phyloP scores from a whole-genome alignment of 2,888 invertebrate species.

The Ophion obscuratus region DNA sequence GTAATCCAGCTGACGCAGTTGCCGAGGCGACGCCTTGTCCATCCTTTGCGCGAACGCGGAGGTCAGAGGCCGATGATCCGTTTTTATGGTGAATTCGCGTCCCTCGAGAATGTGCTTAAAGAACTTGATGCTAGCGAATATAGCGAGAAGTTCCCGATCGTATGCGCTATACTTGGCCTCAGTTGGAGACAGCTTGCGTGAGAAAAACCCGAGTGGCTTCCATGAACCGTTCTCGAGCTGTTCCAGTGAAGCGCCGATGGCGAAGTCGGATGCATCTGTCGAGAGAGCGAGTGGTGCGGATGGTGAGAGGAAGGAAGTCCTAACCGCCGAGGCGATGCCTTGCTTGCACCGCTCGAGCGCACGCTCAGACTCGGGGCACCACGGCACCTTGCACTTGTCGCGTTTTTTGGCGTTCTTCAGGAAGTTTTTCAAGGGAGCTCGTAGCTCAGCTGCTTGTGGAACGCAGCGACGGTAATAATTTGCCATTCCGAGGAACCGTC shows the following conservation, averaged over 20 bases:
- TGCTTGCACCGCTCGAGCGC: constrained; percentile 46
- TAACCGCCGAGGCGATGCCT: constrained; percentile 42
- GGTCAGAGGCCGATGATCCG: constrained; percentile 23
- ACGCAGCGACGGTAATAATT: constrained; percentile 28
- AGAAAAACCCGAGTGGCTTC: constrained; percentile 56
- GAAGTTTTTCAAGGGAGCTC: constrained; percentile 39
- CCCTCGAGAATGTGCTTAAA: constrained; percentile 70
- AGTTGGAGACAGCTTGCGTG: constrained; percentile 61
- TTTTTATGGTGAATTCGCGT: constrained; percentile 55
- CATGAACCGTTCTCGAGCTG: constrained; percentile 60
- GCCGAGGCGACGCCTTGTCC: constrained; percentile 48
- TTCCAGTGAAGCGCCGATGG: constrained; percentile 70
- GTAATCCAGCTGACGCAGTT: not conserved
- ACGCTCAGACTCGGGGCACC: constrained; percentile 19
- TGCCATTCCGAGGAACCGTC: too few relatives aligned
- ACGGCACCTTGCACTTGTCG: constrained; percentile 46
- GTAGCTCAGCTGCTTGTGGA: constrained; percentile 28
- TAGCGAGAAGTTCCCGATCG: constrained; percentile 72
- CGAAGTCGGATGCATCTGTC: constrained; percentile 17
- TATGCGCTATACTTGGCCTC: constrained; percentile 73
- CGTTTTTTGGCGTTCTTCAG: constrained; percentile 48
- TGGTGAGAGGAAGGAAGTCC: constrained; percentile 37
- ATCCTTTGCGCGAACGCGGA: constrained; percentile 13
- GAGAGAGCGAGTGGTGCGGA: constrained; percentile 24
- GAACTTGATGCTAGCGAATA: constrained; percentile 68